phyloP scores from a whole-genome alignment of 2,888 invertebrate genomes.

The Melieria crassipennis region DNA sequence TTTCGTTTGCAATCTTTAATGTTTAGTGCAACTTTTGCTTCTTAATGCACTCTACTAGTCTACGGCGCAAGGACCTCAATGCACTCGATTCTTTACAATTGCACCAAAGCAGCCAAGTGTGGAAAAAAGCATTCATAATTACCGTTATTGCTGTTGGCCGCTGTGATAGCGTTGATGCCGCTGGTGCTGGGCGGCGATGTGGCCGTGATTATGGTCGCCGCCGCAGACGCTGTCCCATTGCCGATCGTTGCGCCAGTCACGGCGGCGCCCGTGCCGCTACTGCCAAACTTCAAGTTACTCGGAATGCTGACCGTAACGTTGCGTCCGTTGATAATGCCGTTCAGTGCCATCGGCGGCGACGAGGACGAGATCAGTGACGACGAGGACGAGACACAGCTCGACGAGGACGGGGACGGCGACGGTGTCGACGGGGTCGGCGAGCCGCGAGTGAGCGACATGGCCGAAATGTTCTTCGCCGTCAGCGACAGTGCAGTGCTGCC shows the following conservation, averaged over 20 bases:
- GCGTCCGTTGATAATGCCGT: constrained; percentile 47
- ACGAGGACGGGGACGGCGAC: constrained; percentile 64
- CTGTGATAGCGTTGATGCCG: constrained; percentile 38
- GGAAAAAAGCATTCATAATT: constrained; percentile 21
- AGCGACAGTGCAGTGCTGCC: constrained; percentile 52
- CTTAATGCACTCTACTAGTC: too few relatives aligned
- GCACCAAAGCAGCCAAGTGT: too few relatives aligned
- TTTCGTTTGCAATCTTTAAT: too few relatives aligned
- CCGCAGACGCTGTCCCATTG: constrained; percentile 48
- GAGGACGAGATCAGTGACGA: constrained; percentile 54
- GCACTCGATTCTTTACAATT: too few relatives aligned
- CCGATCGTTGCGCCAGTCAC: constrained; percentile 44
- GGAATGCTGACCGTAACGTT: constrained; percentile 50
- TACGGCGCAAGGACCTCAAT: too few relatives aligned
- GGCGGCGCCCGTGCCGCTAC: constrained; percentile 40
- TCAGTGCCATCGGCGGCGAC: constrained; percentile 57
- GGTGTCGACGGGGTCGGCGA: constrained; percentile 64
- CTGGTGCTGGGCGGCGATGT: constrained; percentile 44
- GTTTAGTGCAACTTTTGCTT: too few relatives aligned
- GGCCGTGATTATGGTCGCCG: constrained; percentile 47
- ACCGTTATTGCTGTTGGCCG: constrained; percentile 51
- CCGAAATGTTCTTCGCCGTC: constrained; percentile 55
- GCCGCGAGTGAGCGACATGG: constrained; percentile 55
- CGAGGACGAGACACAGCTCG: constrained; percentile 63
- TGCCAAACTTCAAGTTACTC: constrained; percentile 51